These are phyloP conservation scores for Nineta flava DNA, from an alignment of 2,888 invertebrate species.

Conservation along the genomic window DNA sequence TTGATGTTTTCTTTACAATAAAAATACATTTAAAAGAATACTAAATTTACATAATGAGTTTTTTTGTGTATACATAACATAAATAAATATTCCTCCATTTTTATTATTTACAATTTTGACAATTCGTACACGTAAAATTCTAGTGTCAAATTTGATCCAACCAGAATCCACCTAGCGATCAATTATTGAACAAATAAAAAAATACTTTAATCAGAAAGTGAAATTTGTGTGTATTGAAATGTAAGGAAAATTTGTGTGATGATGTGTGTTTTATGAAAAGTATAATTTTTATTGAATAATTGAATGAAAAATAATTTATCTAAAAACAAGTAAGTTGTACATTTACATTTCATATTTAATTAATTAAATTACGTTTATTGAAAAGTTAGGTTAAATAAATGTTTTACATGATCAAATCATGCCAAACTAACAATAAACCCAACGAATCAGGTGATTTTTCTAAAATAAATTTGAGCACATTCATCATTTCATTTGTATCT, in stretches of 20 bases:
- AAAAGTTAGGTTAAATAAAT: conserved; percentile 1
- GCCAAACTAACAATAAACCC: neutral
- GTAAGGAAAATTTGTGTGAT: neutral
- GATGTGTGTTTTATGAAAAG: neutral
- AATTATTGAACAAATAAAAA: neutral
- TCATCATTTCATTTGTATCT: too few species aligned
- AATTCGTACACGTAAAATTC: neutral
- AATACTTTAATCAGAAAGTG: neutral
- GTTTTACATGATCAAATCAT: neutral
- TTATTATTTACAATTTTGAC: neutral
- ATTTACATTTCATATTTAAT: neutral
- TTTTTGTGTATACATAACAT: neutral
- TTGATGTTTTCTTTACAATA: too few species aligned
- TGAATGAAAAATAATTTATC: too few species aligned
- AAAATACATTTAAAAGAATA: neutral
- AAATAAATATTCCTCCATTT: neutral
- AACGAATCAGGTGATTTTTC: conserved; percentile 2
- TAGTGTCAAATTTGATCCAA: neutral
- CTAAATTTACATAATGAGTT: neutral
- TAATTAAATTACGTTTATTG: neutral
- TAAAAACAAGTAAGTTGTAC: neutral
- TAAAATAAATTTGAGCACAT: neutral
- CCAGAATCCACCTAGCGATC: neutral
- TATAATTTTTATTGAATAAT: too few species aligned
- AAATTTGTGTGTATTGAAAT: neutral